Evolutionary conservation across 2,888 invertebrate species (phyloP).

Genomic region (Heteromyza rotundicornis): DNA sequence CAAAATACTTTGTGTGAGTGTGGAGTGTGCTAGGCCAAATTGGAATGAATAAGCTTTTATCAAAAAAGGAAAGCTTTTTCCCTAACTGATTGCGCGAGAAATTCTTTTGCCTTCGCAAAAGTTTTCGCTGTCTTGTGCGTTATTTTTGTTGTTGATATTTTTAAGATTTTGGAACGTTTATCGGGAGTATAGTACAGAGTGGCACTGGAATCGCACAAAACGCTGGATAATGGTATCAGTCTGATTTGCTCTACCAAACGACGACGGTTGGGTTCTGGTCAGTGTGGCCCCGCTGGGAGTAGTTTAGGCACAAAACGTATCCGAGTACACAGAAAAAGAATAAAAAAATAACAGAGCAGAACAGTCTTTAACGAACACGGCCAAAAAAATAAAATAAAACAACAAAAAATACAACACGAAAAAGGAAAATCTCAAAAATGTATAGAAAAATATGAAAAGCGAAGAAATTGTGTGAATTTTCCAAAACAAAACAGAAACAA

Average conservation of each 20-base stretch:
- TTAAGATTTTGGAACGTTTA: conserved; percentile 2
- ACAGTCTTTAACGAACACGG: neutral
- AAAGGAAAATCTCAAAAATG: neutral
- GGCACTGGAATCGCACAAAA: neutral
- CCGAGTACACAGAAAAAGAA: neutral
- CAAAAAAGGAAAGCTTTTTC: neutral
- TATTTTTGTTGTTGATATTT: neutral
- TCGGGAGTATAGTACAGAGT: neutral
- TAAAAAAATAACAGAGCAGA: neutral
- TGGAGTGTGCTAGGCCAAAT: neutral
- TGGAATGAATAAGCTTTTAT: neutral
- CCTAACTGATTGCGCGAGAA: neutral
- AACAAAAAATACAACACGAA: conserved; percentile 6
- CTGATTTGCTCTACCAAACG: conserved; percentile 26
- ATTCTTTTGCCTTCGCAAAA: neutral
- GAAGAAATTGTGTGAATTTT: neutral
- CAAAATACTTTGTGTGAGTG: no score
- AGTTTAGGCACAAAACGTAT: conserved; percentile 13
- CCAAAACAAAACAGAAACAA: no score
- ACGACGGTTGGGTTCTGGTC: conserved; percentile 24
- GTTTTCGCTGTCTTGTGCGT: neutral
- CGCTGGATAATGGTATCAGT: conserved; percentile 21
- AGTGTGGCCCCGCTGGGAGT: conserved; percentile 27
- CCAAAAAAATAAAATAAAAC: neutral
- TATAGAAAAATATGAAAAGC: neutral